Base-by-base conservation (phyloP, 2,888 invertebrate genomes). In the Imbricaverruca yamaguchii region DNA sequence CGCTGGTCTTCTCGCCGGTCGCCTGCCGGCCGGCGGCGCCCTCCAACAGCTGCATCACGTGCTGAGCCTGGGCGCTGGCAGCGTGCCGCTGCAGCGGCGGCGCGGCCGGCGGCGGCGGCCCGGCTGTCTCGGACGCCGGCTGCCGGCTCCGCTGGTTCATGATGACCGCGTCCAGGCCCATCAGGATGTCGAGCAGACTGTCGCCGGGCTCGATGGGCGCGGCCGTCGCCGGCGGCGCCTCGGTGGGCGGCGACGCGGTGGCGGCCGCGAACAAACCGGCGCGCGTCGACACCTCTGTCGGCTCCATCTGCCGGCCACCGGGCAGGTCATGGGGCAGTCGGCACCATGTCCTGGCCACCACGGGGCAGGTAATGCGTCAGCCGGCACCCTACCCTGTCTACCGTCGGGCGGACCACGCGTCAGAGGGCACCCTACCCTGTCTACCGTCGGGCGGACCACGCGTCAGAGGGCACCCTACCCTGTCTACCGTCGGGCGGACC, bases 151-250 rank as follows among this genome's bases (percentile, higher is more conserved):
- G 74, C 21, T 74, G 18, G 21, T n/a, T 13, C 65, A 10, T 55
- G 69, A 39, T 69, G 9, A 74, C 74, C 6, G 74, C 18, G 74
- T 74, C 74, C 21, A 74, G 74, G 8, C 74, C 74, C 74, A 74
- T 74, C 74, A 74, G 74, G n/a, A 74, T 74, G 55, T 74, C 74
- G 10, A 74, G 55, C 74, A 74, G 55, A 23, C 74, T 74, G 74
- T 74, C 74, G 21, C 74, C 53, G 74, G 74, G 53, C 74, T 3
- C 74, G 74, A 74, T 74, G 53, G 74, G 11, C 21, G 74, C 53
- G 53, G 74, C 8, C 53, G 53, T 1, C 18, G 53, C 21, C 15
- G 74, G 55, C 39, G n/a, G 9, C 8, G 74, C 18, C 21, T 18
- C 21, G 21, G 53, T 9, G 39, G 74, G 53, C 53, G 74, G 74